Conservation (phyloP, 2,888 invertebrate species). For the Seladonia tumulorum region DNA sequence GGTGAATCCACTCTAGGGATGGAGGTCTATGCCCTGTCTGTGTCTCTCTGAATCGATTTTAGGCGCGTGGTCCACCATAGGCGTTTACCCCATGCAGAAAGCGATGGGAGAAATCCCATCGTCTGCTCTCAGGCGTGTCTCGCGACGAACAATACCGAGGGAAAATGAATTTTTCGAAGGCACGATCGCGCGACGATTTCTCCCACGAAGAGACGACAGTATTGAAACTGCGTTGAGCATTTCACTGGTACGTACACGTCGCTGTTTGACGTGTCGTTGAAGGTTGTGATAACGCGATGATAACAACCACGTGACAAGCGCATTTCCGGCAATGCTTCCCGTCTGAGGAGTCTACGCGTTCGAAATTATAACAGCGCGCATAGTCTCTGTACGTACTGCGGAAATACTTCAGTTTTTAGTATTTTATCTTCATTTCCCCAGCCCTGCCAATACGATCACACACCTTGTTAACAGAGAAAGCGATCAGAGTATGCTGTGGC, state of each 20-base stretch:
- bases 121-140: constrained; percentile 22
- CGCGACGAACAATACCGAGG: constrained; percentile 25
- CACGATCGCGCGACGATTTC: neutral
- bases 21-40: constrained; percentile 79
- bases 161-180: neutral
- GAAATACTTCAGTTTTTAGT: too few relatives aligned
- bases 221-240: too few relatives aligned
- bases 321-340: neutral
- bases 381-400: too few relatives aligned
- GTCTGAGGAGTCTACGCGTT: neutral
- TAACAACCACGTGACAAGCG: neutral
- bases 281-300: neutral
- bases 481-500: too few relatives aligned
- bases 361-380: neutral
- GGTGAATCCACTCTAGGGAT: constrained; percentile 70
- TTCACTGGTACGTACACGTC: neutral
- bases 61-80: constrained; percentile 79
- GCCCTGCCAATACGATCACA: too few relatives aligned
- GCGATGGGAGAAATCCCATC: constrained; percentile 32
- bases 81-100: constrained; percentile 57
- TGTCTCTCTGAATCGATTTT: constrained; percentile 81
- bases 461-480: too few relatives aligned
- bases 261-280: neutral
- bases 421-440: too few relatives aligned
- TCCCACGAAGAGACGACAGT: neutral